A percentile compares a stretch with the other conserved stretches of the same genome.
Conservation (phyloP, 2,797 vertebrate genomes). For the Malacoraja senta region DNA sequence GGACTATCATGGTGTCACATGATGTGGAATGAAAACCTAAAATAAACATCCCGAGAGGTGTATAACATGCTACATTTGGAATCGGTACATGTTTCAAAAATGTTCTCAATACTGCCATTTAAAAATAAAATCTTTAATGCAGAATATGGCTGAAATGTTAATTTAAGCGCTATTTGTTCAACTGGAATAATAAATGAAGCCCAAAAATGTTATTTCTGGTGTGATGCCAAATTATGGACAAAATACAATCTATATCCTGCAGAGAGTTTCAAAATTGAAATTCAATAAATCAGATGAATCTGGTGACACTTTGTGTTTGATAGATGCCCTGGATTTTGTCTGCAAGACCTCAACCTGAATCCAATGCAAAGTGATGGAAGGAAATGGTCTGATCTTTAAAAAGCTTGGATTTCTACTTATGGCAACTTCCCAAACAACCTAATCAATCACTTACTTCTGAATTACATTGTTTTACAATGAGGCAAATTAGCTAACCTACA, state of each 20-base stretch:
- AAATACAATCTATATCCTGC: neutral
- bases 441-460: neutral
- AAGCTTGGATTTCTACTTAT: neutral
- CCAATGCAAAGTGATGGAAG: neutral
- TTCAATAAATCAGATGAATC: neutral
- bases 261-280: constrained; percentile 17
- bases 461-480: neutral
- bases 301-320: neutral
- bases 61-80: neutral
- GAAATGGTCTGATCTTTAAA: neutral
- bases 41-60: neutral
- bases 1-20: neutral
- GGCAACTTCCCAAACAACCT: no score
- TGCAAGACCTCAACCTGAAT: neutral
- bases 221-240: neutral
- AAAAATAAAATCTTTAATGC: neutral
- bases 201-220: constrained; percentile 23
- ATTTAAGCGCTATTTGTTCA: constrained; percentile 13
- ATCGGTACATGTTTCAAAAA: neutral
- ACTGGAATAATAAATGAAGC: constrained; percentile 18
- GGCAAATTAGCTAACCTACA: neutral
- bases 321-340: neutral
- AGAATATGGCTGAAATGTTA: constrained; percentile 13
- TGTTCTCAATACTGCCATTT: neutral
- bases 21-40: constrained; percentile 17